A percentile compares a stretch with the other conserved stretches of the same genome.
Evolutionary conservation across 1,140 invertebrate species (phyloP).

Genomic region (Drosophila elegans): DNA sequence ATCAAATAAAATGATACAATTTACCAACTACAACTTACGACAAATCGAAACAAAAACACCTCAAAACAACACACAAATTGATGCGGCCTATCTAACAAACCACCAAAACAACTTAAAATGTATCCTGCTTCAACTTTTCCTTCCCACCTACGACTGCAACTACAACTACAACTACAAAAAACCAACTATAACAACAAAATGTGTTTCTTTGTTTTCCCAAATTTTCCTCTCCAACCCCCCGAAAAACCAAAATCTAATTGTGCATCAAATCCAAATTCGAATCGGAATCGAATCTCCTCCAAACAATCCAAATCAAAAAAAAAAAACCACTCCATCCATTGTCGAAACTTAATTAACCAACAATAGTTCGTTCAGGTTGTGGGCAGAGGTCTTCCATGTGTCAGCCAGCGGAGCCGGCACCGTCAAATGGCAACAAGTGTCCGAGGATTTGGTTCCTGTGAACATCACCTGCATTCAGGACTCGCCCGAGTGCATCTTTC

Average conservation of each 20-base stretch:
- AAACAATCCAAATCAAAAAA: slow-evolving; percentile 23
- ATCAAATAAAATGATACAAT: neutral
- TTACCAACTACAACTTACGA: slow-evolving; percentile 23
- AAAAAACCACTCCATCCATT: slow-evolving; percentile 13
- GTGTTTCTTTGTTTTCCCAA: slow-evolving; percentile 60
- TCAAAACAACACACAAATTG: slow-evolving; percentile 58
- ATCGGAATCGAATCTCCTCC: slow-evolving; percentile 26
- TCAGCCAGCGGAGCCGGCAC: slow-evolving; percentile 94
- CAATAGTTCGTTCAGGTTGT: slow-evolving; percentile 90
- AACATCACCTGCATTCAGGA: slow-evolving; percentile 99
- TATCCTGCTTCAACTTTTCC: slow-evolving; percentile 68
- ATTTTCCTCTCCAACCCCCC: slow-evolving; percentile 47
- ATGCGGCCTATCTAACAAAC: slow-evolving; percentile 45
- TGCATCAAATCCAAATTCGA: slow-evolving; percentile 44
- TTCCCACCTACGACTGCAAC: slow-evolving; percentile 46
- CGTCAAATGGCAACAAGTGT: slow-evolving; percentile 98
- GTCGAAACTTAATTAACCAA: slow-evolving; percentile 73
- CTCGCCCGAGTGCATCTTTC: slow-evolving; percentile 97
- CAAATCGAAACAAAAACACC: slow-evolving; percentile 48
- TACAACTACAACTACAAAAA: slow-evolving; percentile 41
- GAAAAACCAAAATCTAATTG: slow-evolving; percentile 39
- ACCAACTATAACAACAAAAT: slow-evolving; percentile 59
- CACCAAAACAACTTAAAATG: slow-evolving; percentile 52
- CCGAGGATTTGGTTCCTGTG: slow-evolving; percentile 98
- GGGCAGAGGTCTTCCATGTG: slow-evolving; percentile 99